Evolutionary conservation across 2,113 vertebrate genomes (phyloP).

Genomic region (Chloebia gouldiae): DNA sequence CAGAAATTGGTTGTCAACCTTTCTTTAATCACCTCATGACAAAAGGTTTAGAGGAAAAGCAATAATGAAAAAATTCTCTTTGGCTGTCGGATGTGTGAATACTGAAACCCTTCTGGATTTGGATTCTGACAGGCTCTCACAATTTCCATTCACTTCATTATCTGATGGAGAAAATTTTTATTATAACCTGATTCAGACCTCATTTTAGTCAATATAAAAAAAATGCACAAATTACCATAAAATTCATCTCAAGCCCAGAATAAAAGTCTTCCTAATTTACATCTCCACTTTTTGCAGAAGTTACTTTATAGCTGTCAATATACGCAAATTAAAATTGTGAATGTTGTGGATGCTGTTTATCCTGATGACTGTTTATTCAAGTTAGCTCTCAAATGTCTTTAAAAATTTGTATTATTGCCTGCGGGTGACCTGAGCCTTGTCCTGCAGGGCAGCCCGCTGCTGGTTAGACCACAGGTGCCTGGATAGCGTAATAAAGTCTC

Average conservation of each 20-base stretch:
- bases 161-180: neutral
- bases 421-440: too few species aligned
- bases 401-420: slow-evolving; percentile 25
- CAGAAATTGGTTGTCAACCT: neutral
- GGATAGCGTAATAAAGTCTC: too few species aligned
- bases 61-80: neutral
- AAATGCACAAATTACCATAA: neutral
- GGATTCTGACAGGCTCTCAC: accelerated
- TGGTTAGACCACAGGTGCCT: too few species aligned
- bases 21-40: neutral
- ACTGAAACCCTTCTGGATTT: neutral
- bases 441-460: too few species aligned
- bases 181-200: neutral
- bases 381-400: slow-evolving; percentile 35
- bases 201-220: neutral
- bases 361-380: slow-evolving; percentile 5
- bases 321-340: slow-evolving; percentile 34
- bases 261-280: neutral
- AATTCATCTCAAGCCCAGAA: neutral
- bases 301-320: neutral
- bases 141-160: neutral
- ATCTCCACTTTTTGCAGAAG: neutral
- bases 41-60: neutral
- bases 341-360: neutral
- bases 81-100: neutral